Percentiles rank a stretch among this genome's conserved stretches.
These are phyloP conservation scores for Drosophila kuntzei DNA, from an alignment of 2,888 invertebrate genomes.

Conservation along the genomic window DNA sequence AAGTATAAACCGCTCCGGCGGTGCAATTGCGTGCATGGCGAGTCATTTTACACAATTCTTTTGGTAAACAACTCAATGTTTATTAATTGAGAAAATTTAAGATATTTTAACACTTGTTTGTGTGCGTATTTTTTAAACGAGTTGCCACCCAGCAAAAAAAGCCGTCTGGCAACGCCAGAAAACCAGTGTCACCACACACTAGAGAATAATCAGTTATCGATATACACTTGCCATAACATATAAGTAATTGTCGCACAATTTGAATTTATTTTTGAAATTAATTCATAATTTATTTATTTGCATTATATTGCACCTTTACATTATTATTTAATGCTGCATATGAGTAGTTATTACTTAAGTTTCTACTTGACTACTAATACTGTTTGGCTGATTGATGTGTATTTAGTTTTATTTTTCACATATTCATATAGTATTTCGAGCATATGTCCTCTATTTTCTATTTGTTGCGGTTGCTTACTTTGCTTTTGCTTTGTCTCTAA, in stretches of 20 bases:
- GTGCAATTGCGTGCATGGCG: constrained; percentile 99
- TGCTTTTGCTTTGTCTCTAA: constrained; percentile 39
- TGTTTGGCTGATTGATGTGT: constrained; percentile 67
- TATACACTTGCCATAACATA: no score
- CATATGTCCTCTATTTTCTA: constrained; percentile 49
- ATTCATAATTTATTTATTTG: constrained; percentile 53
- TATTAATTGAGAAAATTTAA: no score
- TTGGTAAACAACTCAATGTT: no score
- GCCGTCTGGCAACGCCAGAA: no score
- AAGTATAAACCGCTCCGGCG: constrained; percentile 98
- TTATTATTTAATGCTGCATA: constrained; percentile 50
- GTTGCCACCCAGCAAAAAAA: no score
- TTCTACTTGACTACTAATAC: constrained; percentile 68
- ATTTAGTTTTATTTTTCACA: constrained; percentile 43
- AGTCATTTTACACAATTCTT: constrained; percentile 88
- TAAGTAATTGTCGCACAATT: background rate
- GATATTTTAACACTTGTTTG: no score
- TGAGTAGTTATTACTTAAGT: constrained; percentile 60
- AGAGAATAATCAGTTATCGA: constrained; percentile 19
- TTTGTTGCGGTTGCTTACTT: constrained; percentile 19
- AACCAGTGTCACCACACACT: constrained; percentile 8
- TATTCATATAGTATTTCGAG: constrained; percentile 29
- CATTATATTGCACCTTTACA: constrained; percentile 48
- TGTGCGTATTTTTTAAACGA: no score
- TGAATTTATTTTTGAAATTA: constrained; percentile 37